Evolutionary conservation across 2,797 vertebrate genomes (phyloP), one percentile per base, ranked within the genome.

Genomic region (Oophaga sylvatica): DNA sequence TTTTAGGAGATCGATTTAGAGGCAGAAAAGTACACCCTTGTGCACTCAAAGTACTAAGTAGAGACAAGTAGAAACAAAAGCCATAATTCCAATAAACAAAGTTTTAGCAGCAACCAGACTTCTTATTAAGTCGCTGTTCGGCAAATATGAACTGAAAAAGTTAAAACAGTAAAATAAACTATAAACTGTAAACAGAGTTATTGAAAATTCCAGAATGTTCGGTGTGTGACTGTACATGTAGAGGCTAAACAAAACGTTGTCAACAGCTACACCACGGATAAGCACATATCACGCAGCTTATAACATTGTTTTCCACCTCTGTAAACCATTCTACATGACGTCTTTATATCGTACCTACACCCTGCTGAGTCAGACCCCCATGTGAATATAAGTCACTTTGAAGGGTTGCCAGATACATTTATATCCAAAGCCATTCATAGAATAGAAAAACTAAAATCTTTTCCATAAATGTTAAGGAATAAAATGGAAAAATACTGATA

Each of bases 401-500:
- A 75, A 75, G 41, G 71, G 10, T n/a, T 75, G 71, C 41, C 71
- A 75, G 41, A 75, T 48, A 48, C 71, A 75, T 75, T 75, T n/a
- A 75, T 48, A 41, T 75, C 20, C 71, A 75, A 41, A n/a, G 71
- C 12, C 71, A 75, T 41, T 75, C 22, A 41, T 75, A n/a, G 20
- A 75, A 53, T n/a, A n/a, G 71, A 53, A 75, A 75, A 75, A 11
- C 35, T 22, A 75, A 75, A 48, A n/a, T 19, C 71, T 75, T 20
- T 22, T 22, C 4, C 41, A 13, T 48, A 53, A 48, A 53, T 53
- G 22, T 11, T 22, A 5, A 75, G 48, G 41, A 45, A 75, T 75
- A 48, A 48, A 48, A 75, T 75, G 41, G 71, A 75, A 75, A 75
- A 75, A 75, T 53, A 75, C 71, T 75, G 11, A 75, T 48, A 75